Conservation (phyloP, 1,140 invertebrate genomes). For the Eulimnadia texana region DNA sequence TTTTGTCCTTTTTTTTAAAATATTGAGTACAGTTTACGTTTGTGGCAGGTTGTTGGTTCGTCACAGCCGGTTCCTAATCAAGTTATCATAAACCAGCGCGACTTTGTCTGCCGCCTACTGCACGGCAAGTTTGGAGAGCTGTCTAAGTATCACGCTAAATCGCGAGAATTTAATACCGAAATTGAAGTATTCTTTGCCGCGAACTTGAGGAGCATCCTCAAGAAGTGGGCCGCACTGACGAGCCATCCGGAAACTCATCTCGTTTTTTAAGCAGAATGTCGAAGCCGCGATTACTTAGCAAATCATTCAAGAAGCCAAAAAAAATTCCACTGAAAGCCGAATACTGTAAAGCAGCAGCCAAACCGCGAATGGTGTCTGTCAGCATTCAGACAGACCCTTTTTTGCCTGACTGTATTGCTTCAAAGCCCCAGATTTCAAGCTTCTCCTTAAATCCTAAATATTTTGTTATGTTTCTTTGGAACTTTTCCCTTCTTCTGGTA, state of each 20-base stretch:
- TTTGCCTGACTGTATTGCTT: too few relatives aligned
- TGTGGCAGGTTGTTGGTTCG: slow-evolving; percentile 5
- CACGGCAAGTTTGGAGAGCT: slow-evolving; percentile 4
- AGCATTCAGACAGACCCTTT: not conserved
- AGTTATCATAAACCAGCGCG: slow-evolving; percentile 1
- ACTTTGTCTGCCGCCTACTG: slow-evolving; percentile 6
- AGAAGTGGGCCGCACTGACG: slow-evolving; percentile 7
- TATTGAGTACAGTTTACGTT: not conserved
- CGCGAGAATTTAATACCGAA: not conserved
- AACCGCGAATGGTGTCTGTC: not conserved
- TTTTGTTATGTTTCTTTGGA: too few relatives aligned
- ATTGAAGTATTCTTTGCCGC: slow-evolving; percentile 1
- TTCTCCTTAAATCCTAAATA: too few relatives aligned
- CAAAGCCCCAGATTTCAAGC: too few relatives aligned
- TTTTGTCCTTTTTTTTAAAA: not conserved
- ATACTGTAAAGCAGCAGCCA: too few relatives aligned
- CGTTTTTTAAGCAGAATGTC: not conserved
- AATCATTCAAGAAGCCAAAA: not conserved
- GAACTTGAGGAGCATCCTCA: not conserved
- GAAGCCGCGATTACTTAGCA: not conserved
- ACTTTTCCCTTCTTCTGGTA: too few relatives aligned
- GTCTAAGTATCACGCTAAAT: not conserved
- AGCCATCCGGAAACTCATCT: not conserved
- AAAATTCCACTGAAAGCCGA: too few relatives aligned
- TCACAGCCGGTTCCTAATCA: not conserved